Evolutionary conservation across 1,140 invertebrate species (phyloP), one percentile per base, ranked within the genome.

Genomic region (Orius insidiosus): DNA sequence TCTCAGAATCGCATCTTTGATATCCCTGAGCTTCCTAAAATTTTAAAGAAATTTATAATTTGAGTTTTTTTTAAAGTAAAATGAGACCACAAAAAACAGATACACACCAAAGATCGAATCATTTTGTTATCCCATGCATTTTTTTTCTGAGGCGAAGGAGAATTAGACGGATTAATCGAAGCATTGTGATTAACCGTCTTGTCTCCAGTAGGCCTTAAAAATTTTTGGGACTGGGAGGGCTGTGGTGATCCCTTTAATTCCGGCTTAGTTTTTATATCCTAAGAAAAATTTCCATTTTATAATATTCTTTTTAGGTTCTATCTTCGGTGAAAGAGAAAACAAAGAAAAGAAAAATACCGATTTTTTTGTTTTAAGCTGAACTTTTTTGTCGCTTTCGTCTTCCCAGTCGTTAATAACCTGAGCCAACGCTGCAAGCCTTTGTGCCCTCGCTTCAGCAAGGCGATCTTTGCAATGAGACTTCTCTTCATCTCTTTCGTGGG

Each of bases 361-460:
- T 24, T 24, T 24, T 24, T 24, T 24, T 24, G 24, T 24, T 24
- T 24, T 24, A 4, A 24, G 16, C 33, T 18, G 46, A 16, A 19
- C 30, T 19, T 42, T 41, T 42, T 33, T 48, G 46, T 35, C 46
- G 5, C 14, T 42, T 19, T 86, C 82, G 64, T 86, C 83, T 59
- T 86, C 83, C 80, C 81, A 84, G 53, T 78, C 74, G 53, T 84
- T 85, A 18, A 85, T 84, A 14, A 75, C 71, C 35, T 76, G 70
- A 6, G 83, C 81, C n/a, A 86, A 62, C 5, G 75, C 76, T 1
- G 76, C 77, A n/a, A 86, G 62, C 60, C 78, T 68, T 5, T 74
- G 71, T 19, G 78, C 68, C 45, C 78, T 63, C 61, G 63, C 70
- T 60, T 56, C 64, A 56, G 36, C 53, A 46, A 58, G 61, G 33